Evolutionary conservation across 1,140 invertebrate genomes (phyloP).

Genomic region (Hestina assimilis): DNA sequence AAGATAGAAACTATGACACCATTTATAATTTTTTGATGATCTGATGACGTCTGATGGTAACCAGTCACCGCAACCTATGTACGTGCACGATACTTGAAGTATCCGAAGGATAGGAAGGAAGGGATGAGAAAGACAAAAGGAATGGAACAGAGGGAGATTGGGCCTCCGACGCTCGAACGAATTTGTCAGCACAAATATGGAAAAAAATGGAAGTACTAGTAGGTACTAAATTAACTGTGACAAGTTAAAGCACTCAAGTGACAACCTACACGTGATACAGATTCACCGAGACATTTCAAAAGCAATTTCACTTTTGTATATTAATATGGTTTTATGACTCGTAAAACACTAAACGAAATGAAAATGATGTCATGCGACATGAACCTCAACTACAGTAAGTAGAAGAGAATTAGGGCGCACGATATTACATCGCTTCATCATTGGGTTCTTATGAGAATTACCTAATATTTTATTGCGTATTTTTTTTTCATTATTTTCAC

Average conservation of each 20-base stretch:
- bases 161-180: too few species aligned
- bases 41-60: too few species aligned
- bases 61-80: too few species aligned
- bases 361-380: slow-evolving; percentile 46
- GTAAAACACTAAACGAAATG: slow-evolving; percentile 51
- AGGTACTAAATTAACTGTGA: slow-evolving; percentile 1
- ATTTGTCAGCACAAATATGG: too few species aligned
- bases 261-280: background rate
- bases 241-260: slow-evolving; percentile 9
- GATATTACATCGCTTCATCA: slow-evolving; percentile 34
- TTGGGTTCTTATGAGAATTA: slow-evolving; percentile 8
- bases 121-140: too few species aligned
- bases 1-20: too few species aligned
- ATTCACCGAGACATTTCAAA: slow-evolving; percentile 19
- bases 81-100: too few species aligned
- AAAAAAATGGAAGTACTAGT: too few species aligned
- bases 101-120: too few species aligned
- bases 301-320: slow-evolving; percentile 42
- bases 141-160: too few species aligned
- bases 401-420: slow-evolving; percentile 42
- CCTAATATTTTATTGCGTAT: background rate
- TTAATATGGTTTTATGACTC: slow-evolving; percentile 48
- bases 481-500: background rate
- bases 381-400: slow-evolving; percentile 53
- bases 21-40: too few species aligned